A percentile compares a stretch with the other conserved stretches of the same genome.
Evolutionary conservation across 2,888 invertebrate genomes (phyloP).

Genomic region (Drosophila crucigera): DNA sequence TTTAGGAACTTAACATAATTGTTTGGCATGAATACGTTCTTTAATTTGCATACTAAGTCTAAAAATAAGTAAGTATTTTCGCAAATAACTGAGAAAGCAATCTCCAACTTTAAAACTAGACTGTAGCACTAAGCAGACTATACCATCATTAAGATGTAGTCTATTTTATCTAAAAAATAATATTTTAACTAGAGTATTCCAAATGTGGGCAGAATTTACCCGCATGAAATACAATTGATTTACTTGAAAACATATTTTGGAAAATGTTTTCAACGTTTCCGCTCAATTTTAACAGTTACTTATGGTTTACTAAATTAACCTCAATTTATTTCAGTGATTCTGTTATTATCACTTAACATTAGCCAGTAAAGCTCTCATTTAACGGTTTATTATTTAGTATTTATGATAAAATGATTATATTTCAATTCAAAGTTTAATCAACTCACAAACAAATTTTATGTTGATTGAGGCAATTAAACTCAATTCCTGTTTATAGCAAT

Average conservation of each 20-base stretch:
- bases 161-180: not conserved
- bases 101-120: not conserved
- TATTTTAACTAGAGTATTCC: not conserved
- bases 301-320: not conserved
- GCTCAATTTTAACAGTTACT: not conserved
- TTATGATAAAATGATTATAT: not conserved
- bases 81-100: not conserved
- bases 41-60: not conserved
- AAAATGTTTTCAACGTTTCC: not conserved
- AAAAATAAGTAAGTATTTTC: not conserved
- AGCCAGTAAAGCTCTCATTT: not conserved
- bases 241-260: not conserved
- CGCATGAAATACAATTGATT: not conserved
- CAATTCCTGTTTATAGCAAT: not conserved
- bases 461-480: slow-evolving; percentile 16
- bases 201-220: not conserved
- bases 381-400: not conserved
- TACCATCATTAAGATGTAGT: no score
- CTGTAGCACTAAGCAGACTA: not conserved
- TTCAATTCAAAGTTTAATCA: not conserved
- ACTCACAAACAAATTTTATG: not conserved
- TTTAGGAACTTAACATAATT: not conserved
- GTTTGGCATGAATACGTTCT: not conserved
- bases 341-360: not conserved
- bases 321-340: not conserved